These are phyloP conservation scores for Epirrhoe tristata DNA, from an alignment of 2,888 invertebrate genomes.

Conservation along the genomic window DNA sequence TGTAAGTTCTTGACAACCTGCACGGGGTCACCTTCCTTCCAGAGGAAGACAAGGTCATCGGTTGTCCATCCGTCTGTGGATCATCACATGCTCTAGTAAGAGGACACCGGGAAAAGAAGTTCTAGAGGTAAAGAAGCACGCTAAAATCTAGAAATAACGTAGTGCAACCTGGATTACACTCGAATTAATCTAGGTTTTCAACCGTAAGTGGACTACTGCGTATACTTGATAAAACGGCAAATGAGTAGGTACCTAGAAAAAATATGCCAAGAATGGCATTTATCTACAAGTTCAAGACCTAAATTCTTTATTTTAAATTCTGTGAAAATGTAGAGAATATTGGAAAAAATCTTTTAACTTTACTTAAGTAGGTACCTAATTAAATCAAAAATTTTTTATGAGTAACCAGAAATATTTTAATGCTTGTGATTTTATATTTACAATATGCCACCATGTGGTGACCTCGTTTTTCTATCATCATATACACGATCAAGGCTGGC, in stretches of 20 bases:
- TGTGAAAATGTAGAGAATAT: background rate
- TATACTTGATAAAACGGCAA: background rate
- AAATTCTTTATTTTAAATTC: background rate
- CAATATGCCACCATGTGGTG: constrained; percentile 2
- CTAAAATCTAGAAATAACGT: background rate
- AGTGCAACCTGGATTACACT: background rate
- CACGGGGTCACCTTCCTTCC: constrained; percentile 98
- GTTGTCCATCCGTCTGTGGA: constrained; percentile 98
- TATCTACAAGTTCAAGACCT: background rate
- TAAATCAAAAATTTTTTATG: background rate
- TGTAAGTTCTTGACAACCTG: constrained; percentile 97
- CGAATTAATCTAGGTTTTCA: background rate
- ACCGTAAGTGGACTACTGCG: background rate
- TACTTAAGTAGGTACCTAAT: background rate
- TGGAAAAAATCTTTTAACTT: no score
- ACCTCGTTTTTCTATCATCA: constrained; percentile 16
- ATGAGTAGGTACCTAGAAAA: no score
- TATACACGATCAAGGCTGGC: constrained; percentile 1
- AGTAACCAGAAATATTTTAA: background rate
- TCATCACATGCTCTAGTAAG: constrained; percentile 24
- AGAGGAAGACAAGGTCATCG: constrained; percentile 97
- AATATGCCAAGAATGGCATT: no score
- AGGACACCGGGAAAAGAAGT: constrained; percentile 3
- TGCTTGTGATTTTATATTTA: background rate
- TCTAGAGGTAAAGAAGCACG: background rate